phyloP scores from a whole-genome alignment of 2,797 vertebrate genomes.

The Channa striata region DNA sequence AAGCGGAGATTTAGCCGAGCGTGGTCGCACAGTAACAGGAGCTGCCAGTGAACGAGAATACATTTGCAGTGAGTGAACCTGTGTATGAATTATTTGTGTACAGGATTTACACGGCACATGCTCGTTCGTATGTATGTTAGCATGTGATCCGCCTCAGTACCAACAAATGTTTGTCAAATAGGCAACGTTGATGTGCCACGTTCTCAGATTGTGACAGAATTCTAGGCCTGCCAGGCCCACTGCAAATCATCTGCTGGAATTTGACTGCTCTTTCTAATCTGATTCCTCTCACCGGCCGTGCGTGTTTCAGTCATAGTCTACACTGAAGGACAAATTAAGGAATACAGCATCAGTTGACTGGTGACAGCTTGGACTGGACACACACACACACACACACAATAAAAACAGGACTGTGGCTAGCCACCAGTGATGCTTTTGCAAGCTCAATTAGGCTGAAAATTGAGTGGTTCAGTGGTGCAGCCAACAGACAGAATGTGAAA shows the following conservation, averaged over 20 bases:
- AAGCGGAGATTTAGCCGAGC: slow-evolving; percentile 34
- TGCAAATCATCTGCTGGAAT: slow-evolving; percentile 41
- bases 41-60: slow-evolving; percentile 34
- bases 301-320: slow-evolving; percentile 25
- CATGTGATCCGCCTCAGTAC: background rate
- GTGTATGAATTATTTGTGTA: slow-evolving; percentile 28
- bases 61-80: slow-evolving; percentile 27
- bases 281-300: slow-evolving; percentile 9
- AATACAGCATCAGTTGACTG: slow-evolving; percentile 56
- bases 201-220: slow-evolving; percentile 17
- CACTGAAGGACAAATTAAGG: slow-evolving; percentile 46
- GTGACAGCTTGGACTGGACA: slow-evolving; percentile 37
- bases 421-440: slow-evolving; percentile 72
- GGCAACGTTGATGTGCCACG: slow-evolving; percentile 5
- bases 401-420: slow-evolving; percentile 60
- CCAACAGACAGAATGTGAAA: slow-evolving; percentile 74
- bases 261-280: slow-evolving; percentile 10
- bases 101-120: slow-evolving; percentile 4
- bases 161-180: slow-evolving; percentile 24
- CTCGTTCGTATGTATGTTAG: slow-evolving; percentile 5
- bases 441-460: slow-evolving; percentile 82
- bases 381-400: slow-evolving; percentile 20
- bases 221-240: slow-evolving; percentile 18
- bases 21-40: slow-evolving; percentile 37
- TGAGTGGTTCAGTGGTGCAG: slow-evolving; percentile 71